Evolutionary conservation across 2,888 invertebrate species (phyloP), one percentile per base, ranked within the genome.

Genomic region (Microplitis manilae): DNA sequence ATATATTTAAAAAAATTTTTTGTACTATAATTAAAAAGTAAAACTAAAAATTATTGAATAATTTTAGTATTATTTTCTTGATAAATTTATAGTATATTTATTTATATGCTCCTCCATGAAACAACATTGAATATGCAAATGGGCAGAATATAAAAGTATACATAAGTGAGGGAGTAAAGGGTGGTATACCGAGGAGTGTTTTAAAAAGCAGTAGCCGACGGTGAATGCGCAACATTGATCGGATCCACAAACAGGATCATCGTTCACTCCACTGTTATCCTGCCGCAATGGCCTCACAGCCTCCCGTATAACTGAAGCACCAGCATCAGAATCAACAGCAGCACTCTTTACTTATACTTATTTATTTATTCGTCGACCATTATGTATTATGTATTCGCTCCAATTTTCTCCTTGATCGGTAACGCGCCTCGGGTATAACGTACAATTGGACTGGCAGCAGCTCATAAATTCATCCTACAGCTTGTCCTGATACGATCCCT

Each of bases 381-480:
- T 60, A 72, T 64, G 59, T 65, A 60, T 30, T 62, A 67, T 30
- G 38, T 62, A 73, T 73, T 79, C 76, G 79, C 77, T 73, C 80
- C 83, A 84, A 83, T 84, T 84, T 84, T 83, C 82, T 82, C 82
- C 79, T 78, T 50, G 50, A 50, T 75, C 79, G 79, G 79, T 81
- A 80, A 79, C 80, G 80, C 77, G 79, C 79, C 68, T 40, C 72
- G 77, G 78, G 79, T 81, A 79, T 77, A 80, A 79, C 76, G 77
- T 77, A 76, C 65, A 41, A 73, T 72, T 62, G 60, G 76, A 39
- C 41, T 72, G 72, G 39, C 70, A 73, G 75, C 77, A 80, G 69
- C 79, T 78, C 78, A 78, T 81, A 80, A 81, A 73, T 73, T 61
- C 30, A 64, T 15, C 20, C 30, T 13, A 5, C 40, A 61, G 62